These are phyloP conservation scores for Eupristina koningsbergeri DNA, from an alignment of 1,140 invertebrate genomes.

Conservation along the genomic window DNA sequence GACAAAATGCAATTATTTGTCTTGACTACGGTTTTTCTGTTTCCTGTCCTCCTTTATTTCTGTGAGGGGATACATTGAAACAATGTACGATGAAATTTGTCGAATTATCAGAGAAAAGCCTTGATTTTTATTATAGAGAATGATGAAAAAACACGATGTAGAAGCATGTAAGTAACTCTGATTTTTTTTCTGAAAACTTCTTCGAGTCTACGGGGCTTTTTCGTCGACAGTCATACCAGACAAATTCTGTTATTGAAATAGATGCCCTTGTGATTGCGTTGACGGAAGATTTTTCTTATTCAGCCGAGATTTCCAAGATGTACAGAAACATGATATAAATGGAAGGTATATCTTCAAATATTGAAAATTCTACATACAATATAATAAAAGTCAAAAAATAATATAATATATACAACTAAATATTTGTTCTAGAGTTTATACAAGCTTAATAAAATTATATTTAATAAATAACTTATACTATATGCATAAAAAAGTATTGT, in stretches of 20 bases:
- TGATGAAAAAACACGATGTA: neutral
- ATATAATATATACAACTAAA: neutral
- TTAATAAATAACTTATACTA: no score
- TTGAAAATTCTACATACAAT: neutral
- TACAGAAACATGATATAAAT: no score
- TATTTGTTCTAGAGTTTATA: no score
- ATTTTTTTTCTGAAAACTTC: neutral
- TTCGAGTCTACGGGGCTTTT: neutral
- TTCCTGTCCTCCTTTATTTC: neutral
- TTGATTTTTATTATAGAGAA: neutral
- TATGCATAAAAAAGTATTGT: no score
- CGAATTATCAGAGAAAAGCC: neutral
- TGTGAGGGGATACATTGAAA: neutral
- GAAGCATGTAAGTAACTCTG: neutral
- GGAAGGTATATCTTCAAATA: no score
- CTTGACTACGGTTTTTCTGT: constrained; percentile 1
- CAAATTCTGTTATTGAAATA: neutral
- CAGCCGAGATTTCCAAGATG: neutral
- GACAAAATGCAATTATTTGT: constrained; percentile 63
- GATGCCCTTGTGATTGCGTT: neutral
- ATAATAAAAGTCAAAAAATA: neutral
- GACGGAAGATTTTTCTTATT: neutral
- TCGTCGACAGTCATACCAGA: neutral
- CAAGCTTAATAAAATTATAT: no score
- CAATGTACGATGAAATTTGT: constrained; percentile 16